Conservation (phyloP, 2,888 invertebrate species). For the Pristionchus exspectatus region DNA sequence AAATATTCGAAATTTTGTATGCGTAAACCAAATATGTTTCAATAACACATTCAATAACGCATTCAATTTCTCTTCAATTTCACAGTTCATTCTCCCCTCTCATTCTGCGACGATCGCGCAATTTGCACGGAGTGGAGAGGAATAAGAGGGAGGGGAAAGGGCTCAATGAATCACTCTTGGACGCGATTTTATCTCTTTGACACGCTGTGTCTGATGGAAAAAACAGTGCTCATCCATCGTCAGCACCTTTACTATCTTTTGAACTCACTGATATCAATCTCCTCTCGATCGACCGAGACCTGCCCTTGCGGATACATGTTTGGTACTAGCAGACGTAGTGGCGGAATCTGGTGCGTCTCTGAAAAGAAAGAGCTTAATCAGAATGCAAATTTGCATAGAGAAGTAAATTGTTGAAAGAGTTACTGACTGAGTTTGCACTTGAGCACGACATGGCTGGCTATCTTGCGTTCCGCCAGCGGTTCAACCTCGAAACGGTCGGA, state of each 20-base stretch:
- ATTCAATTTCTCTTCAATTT: too few relatives aligned
- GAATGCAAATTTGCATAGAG: neutral
- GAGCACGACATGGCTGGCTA: slow-evolving; percentile 64
- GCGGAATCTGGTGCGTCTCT: slow-evolving; percentile 71
- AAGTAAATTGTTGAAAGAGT: neutral
- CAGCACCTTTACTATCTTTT: neutral
- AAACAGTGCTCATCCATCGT: neutral
- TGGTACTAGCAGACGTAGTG: slow-evolving; percentile 73
- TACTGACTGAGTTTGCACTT: slow-evolving; percentile 68
- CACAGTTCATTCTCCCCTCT: too few relatives aligned
- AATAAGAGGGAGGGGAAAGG: too few relatives aligned
- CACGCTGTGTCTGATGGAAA: neutral
- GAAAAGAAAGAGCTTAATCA: slow-evolving; percentile 37
- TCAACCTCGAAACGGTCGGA: slow-evolving; percentile 69
- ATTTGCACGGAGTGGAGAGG: too few relatives aligned
- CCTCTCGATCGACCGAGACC: slow-evolving; percentile 69
- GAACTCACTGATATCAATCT: slow-evolving; percentile 71
- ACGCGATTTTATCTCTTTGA: too few relatives aligned
- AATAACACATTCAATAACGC: too few relatives aligned
- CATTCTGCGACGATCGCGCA: too few relatives aligned
- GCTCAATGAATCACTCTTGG: too few relatives aligned
- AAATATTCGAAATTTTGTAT: too few relatives aligned
- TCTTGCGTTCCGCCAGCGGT: slow-evolving; percentile 62
- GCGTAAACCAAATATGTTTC: too few relatives aligned
- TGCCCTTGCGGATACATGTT: slow-evolving; percentile 69